Evolutionary conservation across 92 coral and sea anemone genomes (phyloP), one percentile per base, ranked within the genome.

Genomic region (Parazoanthus swiftii): DNA sequence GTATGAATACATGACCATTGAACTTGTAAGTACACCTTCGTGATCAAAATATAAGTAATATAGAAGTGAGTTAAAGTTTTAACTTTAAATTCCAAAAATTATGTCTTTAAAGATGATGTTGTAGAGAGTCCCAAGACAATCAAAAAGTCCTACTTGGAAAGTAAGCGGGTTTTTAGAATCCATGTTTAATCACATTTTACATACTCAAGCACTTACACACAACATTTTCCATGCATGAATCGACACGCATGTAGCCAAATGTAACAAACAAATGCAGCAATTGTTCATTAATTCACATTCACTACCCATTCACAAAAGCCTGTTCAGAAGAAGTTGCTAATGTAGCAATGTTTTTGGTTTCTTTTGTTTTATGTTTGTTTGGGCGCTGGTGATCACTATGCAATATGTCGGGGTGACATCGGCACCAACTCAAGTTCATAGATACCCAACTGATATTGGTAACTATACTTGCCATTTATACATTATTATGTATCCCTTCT

Each of bases 371-470:
- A 85, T 90, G 92, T 90, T 86, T 93, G 93, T 94, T 93, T 88
- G 86, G 91, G 85, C 92, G 98, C 98, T 93, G 98, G 98, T 95
- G 98, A 85, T 95, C 98, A 95, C 98, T 95, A 88, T 91, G 94
- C 92, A 95, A 95, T 95, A 95, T 91, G 98, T 95, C 91, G 98
- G 95, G 95, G 95, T 93, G 95, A 95, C 96, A 95, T 95, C 98
- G 98, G 98, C 91, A 86, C 90, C 78, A 84, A 84, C 81, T 88
- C 93, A 90, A 95, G 98, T 95, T 86, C 98, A 95, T 93, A 95
- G 94, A 86, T 95, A 95, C 77, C 98, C 98, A 76, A 85, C 94
- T 39, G 98, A 95, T 86, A 95, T 95, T 48, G 98, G 98, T 95
- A 95, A 93, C 90, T 93, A 95, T 92, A 48, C 43, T 77, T 35